phyloP scores from a whole-genome alignment of 2,113 vertebrate genomes.

The Helogale parvula region DNA sequence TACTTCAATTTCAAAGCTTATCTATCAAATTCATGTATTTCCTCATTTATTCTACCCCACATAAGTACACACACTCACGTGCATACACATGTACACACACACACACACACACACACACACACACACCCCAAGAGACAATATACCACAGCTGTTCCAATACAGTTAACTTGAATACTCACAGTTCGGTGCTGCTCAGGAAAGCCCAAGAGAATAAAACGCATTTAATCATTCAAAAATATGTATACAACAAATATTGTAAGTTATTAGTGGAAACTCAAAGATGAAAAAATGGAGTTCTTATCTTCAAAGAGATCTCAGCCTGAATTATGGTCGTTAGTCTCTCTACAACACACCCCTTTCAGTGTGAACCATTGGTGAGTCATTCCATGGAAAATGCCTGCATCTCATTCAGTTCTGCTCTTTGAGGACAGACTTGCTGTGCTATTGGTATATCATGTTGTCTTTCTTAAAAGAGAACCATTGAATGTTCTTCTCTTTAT shows the following conservation, averaged over 20 bases:
- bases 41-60: neutral
- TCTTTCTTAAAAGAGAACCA: constrained; percentile 37
- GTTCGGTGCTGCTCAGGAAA: neutral
- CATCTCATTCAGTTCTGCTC: constrained; percentile 30
- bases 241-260: constrained; percentile 54
- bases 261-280: constrained; percentile 9
- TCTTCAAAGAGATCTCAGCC: constrained; percentile 9
- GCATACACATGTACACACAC: neutral
- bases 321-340: constrained; percentile 43
- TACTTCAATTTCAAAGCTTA: neutral
- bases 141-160: neutral
- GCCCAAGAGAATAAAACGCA: constrained; percentile 41
- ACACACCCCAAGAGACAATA: neutral
- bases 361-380: constrained; percentile 31
- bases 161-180: neutral
- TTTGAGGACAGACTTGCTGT: neutral
- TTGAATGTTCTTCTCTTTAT: constrained; percentile 9
- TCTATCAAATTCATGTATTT: constrained; percentile 18
- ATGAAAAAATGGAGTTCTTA: constrained; percentile 28
- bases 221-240: constrained; percentile 61
- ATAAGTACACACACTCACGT: neutral
- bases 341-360: neutral
- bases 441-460: neutral
- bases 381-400: constrained; percentile 7
- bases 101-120: neutral